Conservation (phyloP, 2,888 invertebrate genomes). For the Leucania comma region DNA sequence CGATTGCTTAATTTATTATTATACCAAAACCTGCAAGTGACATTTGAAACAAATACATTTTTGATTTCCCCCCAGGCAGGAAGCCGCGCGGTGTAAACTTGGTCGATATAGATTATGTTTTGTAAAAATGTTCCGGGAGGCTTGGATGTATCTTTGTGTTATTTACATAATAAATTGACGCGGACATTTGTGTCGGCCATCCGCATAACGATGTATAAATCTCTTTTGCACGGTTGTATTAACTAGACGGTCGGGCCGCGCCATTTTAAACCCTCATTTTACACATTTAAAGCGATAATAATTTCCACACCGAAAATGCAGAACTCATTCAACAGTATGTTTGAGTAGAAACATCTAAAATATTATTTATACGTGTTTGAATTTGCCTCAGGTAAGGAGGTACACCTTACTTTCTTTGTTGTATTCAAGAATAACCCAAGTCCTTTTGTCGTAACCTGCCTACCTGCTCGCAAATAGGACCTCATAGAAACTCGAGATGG, state of each 20-base stretch:
- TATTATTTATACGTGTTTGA: conserved; percentile 61
- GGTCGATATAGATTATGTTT: conserved; percentile 51
- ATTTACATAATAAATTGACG: conserved; percentile 61
- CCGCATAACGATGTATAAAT: conserved; percentile 39
- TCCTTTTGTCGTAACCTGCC: conserved; percentile 59
- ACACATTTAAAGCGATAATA: conserved; percentile 28
- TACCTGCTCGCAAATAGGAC: conserved; percentile 65
- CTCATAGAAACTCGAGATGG: conserved; percentile 57
- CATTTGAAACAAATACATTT: conserved; percentile 60
- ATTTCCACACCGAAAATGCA: conserved; percentile 17
- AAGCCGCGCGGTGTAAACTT: conserved; percentile 32
- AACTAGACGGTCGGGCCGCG: conserved; percentile 21
- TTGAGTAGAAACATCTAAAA: conserved; percentile 38
- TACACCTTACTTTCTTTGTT: conserved; percentile 67
- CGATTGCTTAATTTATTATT: conserved; percentile 51
- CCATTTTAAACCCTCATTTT: conserved; percentile 42
- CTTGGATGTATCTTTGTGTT: conserved; percentile 51
- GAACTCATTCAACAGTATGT: conserved; percentile 27
- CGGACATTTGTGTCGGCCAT: conserved; percentile 41
- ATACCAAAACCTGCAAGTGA: conserved; percentile 47
- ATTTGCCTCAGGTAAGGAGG: conserved; percentile 65
- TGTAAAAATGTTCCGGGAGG: conserved; percentile 45
- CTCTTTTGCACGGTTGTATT: conserved; percentile 31
- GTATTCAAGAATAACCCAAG: conserved; percentile 52
- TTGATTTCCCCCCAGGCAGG: conserved; percentile 42